A percentile compares a stretch with the other conserved stretches of the same genome.
Evolutionary conservation across 2,888 invertebrate genomes (phyloP).

Genomic region (Mamestra brassicae): DNA sequence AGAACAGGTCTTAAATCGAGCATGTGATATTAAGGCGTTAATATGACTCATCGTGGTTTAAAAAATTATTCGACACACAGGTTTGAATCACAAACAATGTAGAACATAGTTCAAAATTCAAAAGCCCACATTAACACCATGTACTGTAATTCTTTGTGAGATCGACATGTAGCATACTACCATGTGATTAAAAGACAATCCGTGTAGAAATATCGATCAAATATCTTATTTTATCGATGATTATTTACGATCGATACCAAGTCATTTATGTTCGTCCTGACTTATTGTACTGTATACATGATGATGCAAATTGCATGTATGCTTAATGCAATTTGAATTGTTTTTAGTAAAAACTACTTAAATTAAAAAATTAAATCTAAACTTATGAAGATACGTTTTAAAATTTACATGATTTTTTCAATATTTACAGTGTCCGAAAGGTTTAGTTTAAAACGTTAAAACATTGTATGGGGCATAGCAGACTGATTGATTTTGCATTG

Average conservation of each 20-base stretch:
- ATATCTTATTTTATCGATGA: conserved; percentile 3
- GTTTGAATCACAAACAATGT: no score
- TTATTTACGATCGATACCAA: conserved; percentile 12
- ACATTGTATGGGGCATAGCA: conserved; percentile 4
- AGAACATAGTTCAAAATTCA: background rate
- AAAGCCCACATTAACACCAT: background rate
- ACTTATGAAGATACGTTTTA: conserved; percentile 12
- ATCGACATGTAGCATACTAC: conserved; percentile 39
- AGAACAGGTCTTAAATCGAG: background rate
- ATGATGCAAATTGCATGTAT: conserved; percentile 40
- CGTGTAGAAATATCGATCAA: conserved; percentile 17
- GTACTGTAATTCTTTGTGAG: background rate
- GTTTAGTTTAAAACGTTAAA: conserved; percentile 27
- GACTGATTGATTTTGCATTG: conserved; percentile 1
- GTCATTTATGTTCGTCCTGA: conserved; percentile 30
- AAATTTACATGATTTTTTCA: conserved; percentile 45
- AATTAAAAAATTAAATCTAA: conserved; percentile 20
- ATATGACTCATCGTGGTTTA: background rate
- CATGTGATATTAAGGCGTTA: background rate
- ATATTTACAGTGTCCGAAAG: conserved; percentile 53
- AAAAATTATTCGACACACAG: no score
- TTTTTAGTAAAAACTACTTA: conserved; percentile 11
- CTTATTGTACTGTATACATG: conserved; percentile 56
- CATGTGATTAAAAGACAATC: conserved; percentile 34
- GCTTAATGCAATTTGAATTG: conserved; percentile 31